Conservation (phyloP, 2,888 invertebrate genomes). For the Liodrosophila aerea region DNA sequence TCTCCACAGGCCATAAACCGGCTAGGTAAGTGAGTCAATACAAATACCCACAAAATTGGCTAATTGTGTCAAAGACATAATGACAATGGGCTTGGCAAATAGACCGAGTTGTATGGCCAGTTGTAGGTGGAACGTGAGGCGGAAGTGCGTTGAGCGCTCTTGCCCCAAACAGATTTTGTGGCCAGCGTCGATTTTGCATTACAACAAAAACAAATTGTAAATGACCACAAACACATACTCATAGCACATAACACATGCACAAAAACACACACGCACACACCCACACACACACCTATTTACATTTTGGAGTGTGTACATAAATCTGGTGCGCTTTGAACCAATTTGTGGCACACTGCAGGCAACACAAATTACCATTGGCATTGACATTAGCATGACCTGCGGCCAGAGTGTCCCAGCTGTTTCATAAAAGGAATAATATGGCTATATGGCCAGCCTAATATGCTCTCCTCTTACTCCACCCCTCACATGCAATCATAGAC, state of each 20-base stretch:
- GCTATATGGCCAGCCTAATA: conserved; percentile 7
- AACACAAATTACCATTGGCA: conserved; percentile 45
- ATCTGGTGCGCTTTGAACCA: conserved; percentile 45
- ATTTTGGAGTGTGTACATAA: conserved; percentile 45
- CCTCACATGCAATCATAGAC: too few species aligned
- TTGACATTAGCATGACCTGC: conserved; percentile 27
- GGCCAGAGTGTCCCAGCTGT: conserved; percentile 9
- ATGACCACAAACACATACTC: neutral
- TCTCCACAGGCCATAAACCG: conserved; percentile 28
- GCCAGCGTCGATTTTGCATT: conserved; percentile 20
- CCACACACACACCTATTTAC: conserved; percentile 24
- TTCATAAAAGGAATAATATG: conserved; percentile 12
- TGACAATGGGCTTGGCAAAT: conserved; percentile 12
- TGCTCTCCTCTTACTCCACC: too few species aligned
- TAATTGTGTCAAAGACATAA: conserved; percentile 38
- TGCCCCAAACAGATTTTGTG: conserved; percentile 28
- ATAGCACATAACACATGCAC: neutral
- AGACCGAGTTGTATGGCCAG: neutral
- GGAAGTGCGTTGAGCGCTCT: too few species aligned
- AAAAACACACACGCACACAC: neutral
- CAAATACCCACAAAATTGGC: conserved; percentile 25
- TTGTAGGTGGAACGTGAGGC: neutral
- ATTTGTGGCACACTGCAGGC: conserved; percentile 37
- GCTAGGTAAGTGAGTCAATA: conserved; percentile 15
- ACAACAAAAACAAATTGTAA: conserved; percentile 3